Evolutionary conservation across 2,113 vertebrate species (phyloP).

Genomic region (Saiga tatarica): DNA sequence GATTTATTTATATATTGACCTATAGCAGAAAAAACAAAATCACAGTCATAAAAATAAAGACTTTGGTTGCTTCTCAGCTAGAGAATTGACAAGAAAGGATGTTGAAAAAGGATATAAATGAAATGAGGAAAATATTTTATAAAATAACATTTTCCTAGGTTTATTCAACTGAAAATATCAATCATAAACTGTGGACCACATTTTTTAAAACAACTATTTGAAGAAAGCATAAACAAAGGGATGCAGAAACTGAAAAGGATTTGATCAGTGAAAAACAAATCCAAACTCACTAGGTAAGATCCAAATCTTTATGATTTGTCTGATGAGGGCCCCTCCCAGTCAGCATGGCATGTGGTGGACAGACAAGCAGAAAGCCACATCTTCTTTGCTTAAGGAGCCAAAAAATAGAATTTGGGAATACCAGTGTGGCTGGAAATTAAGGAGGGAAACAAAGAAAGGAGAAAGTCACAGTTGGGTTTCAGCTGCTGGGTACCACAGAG

Average conservation of each 20-base stretch:
- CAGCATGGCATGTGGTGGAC: background rate
- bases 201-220: background rate
- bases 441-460: background rate
- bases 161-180: constrained; percentile 64
- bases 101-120: background rate
- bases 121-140: background rate
- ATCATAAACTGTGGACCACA: background rate
- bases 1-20: background rate
- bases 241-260: background rate
- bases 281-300: background rate
- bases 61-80: background rate
- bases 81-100: background rate
- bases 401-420: background rate
- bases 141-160: constrained; percentile 67
- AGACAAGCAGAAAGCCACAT: background rate
- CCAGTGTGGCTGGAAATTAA: background rate
- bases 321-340: background rate
- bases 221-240: constrained; percentile 8
- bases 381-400: background rate
- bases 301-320: background rate
- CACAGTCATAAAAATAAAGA: background rate
- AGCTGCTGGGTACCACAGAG: background rate
- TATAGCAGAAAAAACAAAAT: background rate
- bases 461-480: background rate
- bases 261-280: background rate